Base-by-base conservation (phyloP, 2,888 invertebrate species). In the Notocelia uddmanniana region DNA sequence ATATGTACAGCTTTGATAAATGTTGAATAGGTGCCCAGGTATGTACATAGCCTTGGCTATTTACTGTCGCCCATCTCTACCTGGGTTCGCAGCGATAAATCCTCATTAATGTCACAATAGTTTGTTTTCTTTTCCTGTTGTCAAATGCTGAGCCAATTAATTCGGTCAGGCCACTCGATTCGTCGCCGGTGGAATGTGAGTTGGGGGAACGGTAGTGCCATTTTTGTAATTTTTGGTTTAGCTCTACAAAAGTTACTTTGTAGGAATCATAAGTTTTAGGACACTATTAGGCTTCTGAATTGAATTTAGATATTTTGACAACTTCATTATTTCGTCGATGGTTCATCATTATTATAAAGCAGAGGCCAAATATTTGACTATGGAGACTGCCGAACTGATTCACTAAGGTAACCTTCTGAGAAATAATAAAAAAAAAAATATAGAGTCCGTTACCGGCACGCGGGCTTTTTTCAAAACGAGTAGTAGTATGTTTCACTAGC, bases 131-230 rank as follows among this genome's bases (percentile, higher is more conserved):
- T 85, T 86, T 83, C 78, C 80, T 80, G 77, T 78, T 80, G 79
- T 83, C 83, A 83, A 83, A 81, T 79, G 77, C 81, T 69, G 75
- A 69, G 75, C 83, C 85, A 85, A 86, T 87, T 87, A 85, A 84
- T 84, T 83, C 81, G 73, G 78, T 78, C 79, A 80, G 80, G 79
- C 80, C 81, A 79, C 80, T 81, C 81, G 84, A 88, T 89, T 88
- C 87, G 87, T 83, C 83, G 84, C 79, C 74, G 77, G 75, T 69
- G 85, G 87, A 81, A 87, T 86, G 82, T 74, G 73, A 74, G 59
- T 45, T 60, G 58, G 41, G 73, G 59, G 64, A 70, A 68, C 59
- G 64, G 26, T 59, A 15, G 41, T 15, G 50, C 58, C 26, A 52
- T 68, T 70, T 67, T 71, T 54, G 57, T 57, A 10, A 26, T 48